phyloP scores from a whole-genome alignment of 2,113 vertebrate species.

The Calyptommatus sinebrachiatus region DNA sequence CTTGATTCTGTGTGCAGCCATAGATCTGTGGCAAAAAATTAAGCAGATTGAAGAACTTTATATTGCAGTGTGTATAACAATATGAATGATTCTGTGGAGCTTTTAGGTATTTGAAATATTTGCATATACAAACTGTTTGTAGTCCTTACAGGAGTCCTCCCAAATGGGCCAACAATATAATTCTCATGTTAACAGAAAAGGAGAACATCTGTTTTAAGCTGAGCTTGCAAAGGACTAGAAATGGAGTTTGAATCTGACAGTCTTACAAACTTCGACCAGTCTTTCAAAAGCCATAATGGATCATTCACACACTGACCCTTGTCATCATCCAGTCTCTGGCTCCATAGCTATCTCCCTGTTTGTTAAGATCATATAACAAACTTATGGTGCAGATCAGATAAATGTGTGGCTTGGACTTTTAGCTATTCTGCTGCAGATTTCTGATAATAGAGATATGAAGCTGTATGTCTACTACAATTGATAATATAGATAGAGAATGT shows the following conservation, averaged over 20 bases:
- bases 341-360: not conserved
- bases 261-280: not conserved
- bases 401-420: not conserved
- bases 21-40: no score
- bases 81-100: no score
- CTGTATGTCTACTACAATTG: no score
- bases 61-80: not conserved
- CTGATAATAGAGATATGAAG: no score
- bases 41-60: no score
- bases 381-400: not conserved
- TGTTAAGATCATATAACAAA: not conserved
- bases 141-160: not conserved
- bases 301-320: not conserved
- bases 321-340: not conserved
- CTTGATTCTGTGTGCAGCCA: no score
- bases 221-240: not conserved
- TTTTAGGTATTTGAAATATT: not conserved
- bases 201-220: not conserved
- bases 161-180: not conserved
- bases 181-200: not conserved
- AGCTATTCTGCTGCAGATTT: not conserved
- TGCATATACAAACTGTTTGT: not conserved
- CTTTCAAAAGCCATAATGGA: not conserved
- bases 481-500: not conserved
- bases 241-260: not conserved